A percentile compares a stretch with the other conserved stretches of the same genome.
Evolutionary conservation across 2,888 invertebrate species (phyloP).

Genomic region (Megaustenia siamemsis): DNA sequence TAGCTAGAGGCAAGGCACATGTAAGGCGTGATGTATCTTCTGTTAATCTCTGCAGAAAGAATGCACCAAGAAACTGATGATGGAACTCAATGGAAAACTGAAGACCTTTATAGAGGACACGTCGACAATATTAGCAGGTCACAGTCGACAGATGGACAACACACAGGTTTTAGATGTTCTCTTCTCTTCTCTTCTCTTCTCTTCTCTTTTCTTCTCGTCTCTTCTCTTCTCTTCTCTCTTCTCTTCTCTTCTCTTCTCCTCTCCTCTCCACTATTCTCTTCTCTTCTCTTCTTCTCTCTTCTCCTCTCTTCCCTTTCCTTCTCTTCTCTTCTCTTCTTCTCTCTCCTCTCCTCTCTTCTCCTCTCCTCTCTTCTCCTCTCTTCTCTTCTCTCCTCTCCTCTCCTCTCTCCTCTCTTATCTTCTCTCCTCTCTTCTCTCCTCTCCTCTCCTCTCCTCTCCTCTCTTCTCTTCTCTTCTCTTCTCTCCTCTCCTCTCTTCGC

Average conservation of each 20-base stretch:
- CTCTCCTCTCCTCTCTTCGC: neutral
- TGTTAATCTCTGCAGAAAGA: neutral
- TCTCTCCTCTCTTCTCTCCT: neutral
- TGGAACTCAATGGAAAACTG: neutral
- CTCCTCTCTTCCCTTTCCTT: neutral
- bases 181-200: neutral
- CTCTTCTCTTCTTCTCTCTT: too few species aligned
- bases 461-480: neutral
- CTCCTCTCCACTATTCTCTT: too few species aligned
- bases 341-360: neutral
- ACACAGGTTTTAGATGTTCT: neutral
- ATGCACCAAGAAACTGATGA: neutral
- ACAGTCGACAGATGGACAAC: neutral
- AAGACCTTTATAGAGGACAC: neutral
- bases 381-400: neutral
- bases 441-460: neutral
- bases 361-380: neutral
- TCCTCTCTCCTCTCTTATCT: neutral
- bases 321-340: neutral
- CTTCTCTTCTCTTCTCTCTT: neutral
- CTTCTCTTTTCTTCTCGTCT: neutral
- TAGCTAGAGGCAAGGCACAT: too few species aligned
- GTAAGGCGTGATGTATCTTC: neutral
- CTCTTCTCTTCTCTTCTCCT: too few species aligned
- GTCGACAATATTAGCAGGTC: neutral